Base-by-base conservation (phyloP, 2,113 vertebrate species). In the Camelus dromedarius region DNA sequence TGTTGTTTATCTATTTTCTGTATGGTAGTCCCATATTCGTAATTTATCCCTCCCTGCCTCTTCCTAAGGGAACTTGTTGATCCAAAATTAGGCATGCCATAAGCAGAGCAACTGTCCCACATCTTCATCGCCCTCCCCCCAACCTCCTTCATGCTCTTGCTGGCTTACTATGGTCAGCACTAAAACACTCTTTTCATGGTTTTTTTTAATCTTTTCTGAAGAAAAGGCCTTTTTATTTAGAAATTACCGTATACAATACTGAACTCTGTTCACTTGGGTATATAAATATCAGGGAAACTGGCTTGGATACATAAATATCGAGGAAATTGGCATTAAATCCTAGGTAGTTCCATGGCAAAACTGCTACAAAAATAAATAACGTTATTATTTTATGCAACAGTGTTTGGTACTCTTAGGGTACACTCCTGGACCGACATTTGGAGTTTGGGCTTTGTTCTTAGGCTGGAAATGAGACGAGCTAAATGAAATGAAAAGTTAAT, bases 261-360 rank as follows among this genome's bases (percentile, higher is more conserved):
- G 70, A 64, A 56, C 22, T 89, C 85, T 93, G 46, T 80, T 96
- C 80, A 85, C 58, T 93, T 35, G 35, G 66, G 42, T 91, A 79
- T 75, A 79, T 70, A 86, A 91, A 91, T 70, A 42, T 58, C 56
- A 69, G 91, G 62, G 52, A 81, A 42, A 81, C 11, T 91, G 77
- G 77, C 30, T 42, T 80, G 32, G 8, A 46, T 32, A 72, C 46
- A 72, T 72, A 87, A 87, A 87, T 81, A 87, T 73, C 22, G 18
- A 73, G 48, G 91, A 90, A 93, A 85, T 12, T 86, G 48, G 58
- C 73, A 58, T 80, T 85, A 70, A 66, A 56, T 80, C 70, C 30
- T 24, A 66, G 35, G 73, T 92, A 62, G 20, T 66, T 80, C 46
- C 66, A 32, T 92, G 64, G 66, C 73, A 91, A 92, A 86, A 24